phyloP scores from a whole-genome alignment of 1,140 invertebrate genomes.

The Drosophila repleta region DNA sequence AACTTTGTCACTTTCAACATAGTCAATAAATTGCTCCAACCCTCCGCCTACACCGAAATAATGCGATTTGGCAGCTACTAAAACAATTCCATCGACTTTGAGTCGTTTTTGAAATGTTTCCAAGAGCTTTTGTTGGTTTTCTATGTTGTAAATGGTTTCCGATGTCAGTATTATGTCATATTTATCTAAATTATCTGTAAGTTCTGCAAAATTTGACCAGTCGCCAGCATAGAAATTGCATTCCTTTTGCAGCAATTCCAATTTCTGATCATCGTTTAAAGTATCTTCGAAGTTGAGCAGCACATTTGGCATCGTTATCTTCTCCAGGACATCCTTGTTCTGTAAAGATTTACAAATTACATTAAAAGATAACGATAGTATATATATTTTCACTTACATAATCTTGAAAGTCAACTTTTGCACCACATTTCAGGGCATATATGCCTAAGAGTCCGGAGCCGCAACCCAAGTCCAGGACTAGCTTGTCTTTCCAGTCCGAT shows the following conservation, averaged over 20 bases:
- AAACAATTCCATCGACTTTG: slow-evolving; percentile 87
- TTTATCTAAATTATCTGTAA: slow-evolving; percentile 84
- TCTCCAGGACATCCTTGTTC: slow-evolving; percentile 76
- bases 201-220: slow-evolving; percentile 88
- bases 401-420: slow-evolving; percentile 93
- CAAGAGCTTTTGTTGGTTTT: slow-evolving; percentile 91
- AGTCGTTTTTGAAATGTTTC: slow-evolving; percentile 88
- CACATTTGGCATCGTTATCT: slow-evolving; percentile 91
- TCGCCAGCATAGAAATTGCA: slow-evolving; percentile 91
- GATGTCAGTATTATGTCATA: slow-evolving; percentile 94
- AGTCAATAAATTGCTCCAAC: slow-evolving; percentile 88
- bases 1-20: slow-evolving; percentile 85
- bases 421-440: slow-evolving; percentile 87
- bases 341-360: slow-evolving; percentile 20
- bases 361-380: slow-evolving; percentile 3
- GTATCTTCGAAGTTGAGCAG: slow-evolving; percentile 87
- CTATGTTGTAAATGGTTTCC: slow-evolving; percentile 95
- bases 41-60: slow-evolving; percentile 97
- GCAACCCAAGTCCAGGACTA: slow-evolving; percentile 93
- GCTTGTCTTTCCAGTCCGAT: slow-evolving; percentile 75
- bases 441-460: slow-evolving; percentile 93
- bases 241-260: slow-evolving; percentile 79
- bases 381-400: slow-evolving; percentile 87
- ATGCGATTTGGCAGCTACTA: slow-evolving; percentile 92
- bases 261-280: slow-evolving; percentile 73